Base-by-base conservation (phyloP, 2,888 invertebrate genomes). In the Dynastes grantii region DNA sequence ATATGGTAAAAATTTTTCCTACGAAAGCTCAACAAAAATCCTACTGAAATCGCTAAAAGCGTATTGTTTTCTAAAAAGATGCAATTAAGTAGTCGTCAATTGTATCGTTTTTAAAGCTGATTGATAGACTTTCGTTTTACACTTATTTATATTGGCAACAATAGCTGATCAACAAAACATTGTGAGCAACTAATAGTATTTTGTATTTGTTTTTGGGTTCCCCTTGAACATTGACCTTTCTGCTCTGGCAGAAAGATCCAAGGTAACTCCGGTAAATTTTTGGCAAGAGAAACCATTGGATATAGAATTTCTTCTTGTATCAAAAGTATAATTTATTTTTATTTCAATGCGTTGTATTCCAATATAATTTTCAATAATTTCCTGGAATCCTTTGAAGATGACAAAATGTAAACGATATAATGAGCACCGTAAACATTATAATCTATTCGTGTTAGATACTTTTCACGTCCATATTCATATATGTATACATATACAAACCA, bases 151-250 rank as follows among this genome's bases (percentile, higher is more conserved):
- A 40, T 2, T 45, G 8, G 45, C 45, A 45, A 11, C 11, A 11
- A 45, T 11, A 11, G 45, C 45, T 2, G 45, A 45, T 11, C 45
- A 11, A 45, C 45, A 45, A 45, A 45, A 55, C 55, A 55, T 13
- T 55, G 22, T 55, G n/a, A 55, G 4, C 55, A 16, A 55, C n/a
- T 6, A 55, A n/a, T 55, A n/a, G 55, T n/a, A 16, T 61, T 61
- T 6, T 55, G 55, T n/a, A 6, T 61, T 61, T 6, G 22, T 61
- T 61, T 27, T 29, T 61, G 61, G 16, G 29, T 29, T 61, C 61
- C 29, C 61, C 61, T 61, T 61, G 61, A n/a, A 6, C 61, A 29
- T 61, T 61, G 61, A 61, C 61, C 61, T 61, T 61, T 61, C 9
- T 16, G 6, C 9, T 2, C 29, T 61, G 61, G 61, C 61, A 61